Base-by-base conservation (phyloP, 2,797 vertebrate species). In the Ispidina lecontei region DNA sequence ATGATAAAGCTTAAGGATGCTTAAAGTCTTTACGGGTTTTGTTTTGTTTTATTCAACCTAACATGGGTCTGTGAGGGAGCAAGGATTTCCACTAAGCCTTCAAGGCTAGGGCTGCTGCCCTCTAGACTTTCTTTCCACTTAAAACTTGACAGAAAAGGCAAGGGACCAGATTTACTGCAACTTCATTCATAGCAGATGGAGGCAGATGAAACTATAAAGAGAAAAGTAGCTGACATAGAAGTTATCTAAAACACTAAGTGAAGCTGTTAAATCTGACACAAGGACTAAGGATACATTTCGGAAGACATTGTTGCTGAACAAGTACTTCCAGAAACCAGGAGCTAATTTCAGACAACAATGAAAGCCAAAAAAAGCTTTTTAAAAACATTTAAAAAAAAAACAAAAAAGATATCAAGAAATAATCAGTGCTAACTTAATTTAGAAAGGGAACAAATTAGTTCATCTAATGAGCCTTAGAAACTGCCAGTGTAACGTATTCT, bases 151-250 rank as follows among this genome's bases (percentile, higher is more conserved):
- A 49, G 72, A 72, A 86, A 92, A 93, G 23, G 55, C 65, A 83
- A 77, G 63, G 59, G 62, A 43, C 23, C 51, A 80, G 47, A 91
- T 93, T 93, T 91, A 93, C 65, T 70, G 63, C 15, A 62, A 67
- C 63, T 92, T 89, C 75, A 70, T 72, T 78, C 69, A 49, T 68
- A 91, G 59, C 82, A 93, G 91, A 93, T 89, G 89, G 87, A 94
- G 65, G 79, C 58, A 93, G 79, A 95, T 90, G 85, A 91, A 95
- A 92, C 91, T 72, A 88, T 92, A 92, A 94, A 92, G 73, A 78
- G 35, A n/a, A 75, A 92, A 92, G 73, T 49, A 86, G 82, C 67
- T 94, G 82, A 91, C 41, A n/a, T 28, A 58, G 73, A 91, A 89
- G 82, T 75, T 92, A 95, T 85, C 67, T 84, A 87, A 89, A 92